A percentile compares a stretch with the other conserved stretches of the same genome.
Conservation (phyloP, 2,113 vertebrate genomes). For the Perca flavescens region DNA sequence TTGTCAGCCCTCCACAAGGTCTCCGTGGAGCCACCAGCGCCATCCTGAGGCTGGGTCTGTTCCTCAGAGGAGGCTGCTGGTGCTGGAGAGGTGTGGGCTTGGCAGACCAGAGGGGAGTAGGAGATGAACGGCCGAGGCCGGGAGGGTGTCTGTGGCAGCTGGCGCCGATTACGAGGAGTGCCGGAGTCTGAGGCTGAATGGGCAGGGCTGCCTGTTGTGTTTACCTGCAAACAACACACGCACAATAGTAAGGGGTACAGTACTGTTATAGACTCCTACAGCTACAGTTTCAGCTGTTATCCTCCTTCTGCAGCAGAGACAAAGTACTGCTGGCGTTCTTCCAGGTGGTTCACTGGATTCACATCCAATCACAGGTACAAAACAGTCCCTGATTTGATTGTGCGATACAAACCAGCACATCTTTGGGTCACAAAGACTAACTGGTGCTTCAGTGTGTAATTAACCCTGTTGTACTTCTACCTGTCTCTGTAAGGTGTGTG, state of each 20-base stretch:
- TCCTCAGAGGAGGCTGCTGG: constrained; percentile 76
- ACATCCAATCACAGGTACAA: background rate
- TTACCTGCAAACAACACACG: constrained; percentile 79
- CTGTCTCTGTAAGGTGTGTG: constrained; percentile 86
- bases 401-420: background rate
- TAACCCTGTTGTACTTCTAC: constrained; percentile 54
- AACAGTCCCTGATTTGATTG: background rate
- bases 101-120: constrained; percentile 91
- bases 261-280: background rate
- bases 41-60: constrained; percentile 69
- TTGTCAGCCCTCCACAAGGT: constrained; percentile 74
- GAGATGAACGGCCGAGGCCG: constrained; percentile 95
- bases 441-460: background rate
- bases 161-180: constrained; percentile 92
- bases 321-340: background rate
- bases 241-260: background rate
- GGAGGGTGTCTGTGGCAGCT: constrained; percentile 94
- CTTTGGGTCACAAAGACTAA: background rate
- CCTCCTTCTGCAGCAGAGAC: background rate
- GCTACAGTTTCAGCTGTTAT: background rate
- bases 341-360: background rate
- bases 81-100: constrained; percentile 81
- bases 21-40: constrained; percentile 53
- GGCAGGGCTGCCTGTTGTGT: constrained; percentile 89
- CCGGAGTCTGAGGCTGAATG: constrained; percentile 90